Evolutionary conservation across 2,113 vertebrate genomes (phyloP).

Genomic region (Pterophyllum scalare): DNA sequence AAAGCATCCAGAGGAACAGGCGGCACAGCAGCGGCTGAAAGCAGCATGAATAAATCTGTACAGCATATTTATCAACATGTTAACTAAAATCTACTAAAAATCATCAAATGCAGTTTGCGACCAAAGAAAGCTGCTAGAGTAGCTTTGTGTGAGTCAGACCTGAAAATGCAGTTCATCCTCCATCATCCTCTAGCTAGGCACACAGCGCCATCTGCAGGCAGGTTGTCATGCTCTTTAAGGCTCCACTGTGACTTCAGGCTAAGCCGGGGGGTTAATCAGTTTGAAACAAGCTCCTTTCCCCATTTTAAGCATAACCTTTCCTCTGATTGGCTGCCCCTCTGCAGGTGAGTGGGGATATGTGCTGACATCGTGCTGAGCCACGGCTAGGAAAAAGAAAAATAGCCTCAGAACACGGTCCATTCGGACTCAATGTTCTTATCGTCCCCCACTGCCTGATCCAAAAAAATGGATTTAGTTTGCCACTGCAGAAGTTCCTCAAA

Average conservation of each 20-base stretch:
- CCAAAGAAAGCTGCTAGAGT: not conserved
- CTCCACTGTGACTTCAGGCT: not conserved
- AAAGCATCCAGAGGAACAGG: not conserved
- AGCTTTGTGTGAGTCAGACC: not conserved
- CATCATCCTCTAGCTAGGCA: not conserved
- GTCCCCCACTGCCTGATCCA: no score
- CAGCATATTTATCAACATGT: not conserved
- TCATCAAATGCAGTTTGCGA: not conserved
- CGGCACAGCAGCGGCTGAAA: not conserved
- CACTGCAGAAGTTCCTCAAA: no score
- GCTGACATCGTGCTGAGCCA: no score
- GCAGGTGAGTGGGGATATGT: no score
- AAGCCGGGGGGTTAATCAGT: accelerated
- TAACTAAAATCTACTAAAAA: not conserved
- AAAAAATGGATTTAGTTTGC: no score
- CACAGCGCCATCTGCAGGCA: not conserved
- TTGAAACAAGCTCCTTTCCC: not conserved
- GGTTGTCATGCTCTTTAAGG: not conserved
- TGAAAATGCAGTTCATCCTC: not conserved
- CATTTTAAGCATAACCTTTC: no score
- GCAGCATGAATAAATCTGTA: not conserved
- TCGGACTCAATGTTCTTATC: no score
- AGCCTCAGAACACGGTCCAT: no score
- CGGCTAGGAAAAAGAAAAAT: no score
- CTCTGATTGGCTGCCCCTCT: no score